phyloP scores from a whole-genome alignment of 2,113 vertebrate genomes.

The Saccopteryx bilineata region DNA sequence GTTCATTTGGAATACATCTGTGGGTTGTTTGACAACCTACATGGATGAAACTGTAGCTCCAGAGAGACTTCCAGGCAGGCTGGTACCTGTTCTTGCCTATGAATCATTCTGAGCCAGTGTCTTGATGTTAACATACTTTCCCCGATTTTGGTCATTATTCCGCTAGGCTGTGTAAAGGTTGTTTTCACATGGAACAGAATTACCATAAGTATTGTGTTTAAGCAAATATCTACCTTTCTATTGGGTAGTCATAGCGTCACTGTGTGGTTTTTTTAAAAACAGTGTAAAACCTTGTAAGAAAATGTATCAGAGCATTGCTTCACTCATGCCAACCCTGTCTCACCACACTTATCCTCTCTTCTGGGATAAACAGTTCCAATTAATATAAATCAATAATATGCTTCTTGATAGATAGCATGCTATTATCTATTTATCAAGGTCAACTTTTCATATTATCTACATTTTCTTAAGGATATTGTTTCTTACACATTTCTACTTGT shows the following conservation, averaged over 20 bases:
- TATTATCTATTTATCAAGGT: background rate
- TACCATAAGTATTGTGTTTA: conserved; percentile 65
- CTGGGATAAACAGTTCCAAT: background rate
- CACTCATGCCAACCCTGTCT: background rate
- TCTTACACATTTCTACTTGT: background rate
- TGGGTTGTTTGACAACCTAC: conserved; percentile 66
- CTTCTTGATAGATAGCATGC: background rate
- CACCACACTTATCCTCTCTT: background rate
- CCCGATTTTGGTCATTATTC: conserved; percentile 67
- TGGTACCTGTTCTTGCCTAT: conserved; percentile 58
- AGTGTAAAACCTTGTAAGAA: background rate
- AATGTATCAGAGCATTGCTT: background rate
- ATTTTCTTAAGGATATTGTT: conserved; percentile 29
- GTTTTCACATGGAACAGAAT: conserved; percentile 46
- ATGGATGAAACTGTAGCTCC: conserved; percentile 42
- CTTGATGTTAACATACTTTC: conserved; percentile 77
- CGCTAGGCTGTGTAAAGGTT: conserved; percentile 68
- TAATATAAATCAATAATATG: background rate
- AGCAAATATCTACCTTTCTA: conserved; percentile 79
- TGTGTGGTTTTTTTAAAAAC: background rate
- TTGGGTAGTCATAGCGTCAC: conserved; percentile 58
- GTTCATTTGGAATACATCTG: conserved; percentile 75
- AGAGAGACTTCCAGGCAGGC: conserved; percentile 27
- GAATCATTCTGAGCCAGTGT: conserved; percentile 66
- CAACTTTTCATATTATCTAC: background rate